phyloP scores from a whole-genome alignment of 2,113 vertebrate genomes.

The Hipposideros armiger region DNA sequence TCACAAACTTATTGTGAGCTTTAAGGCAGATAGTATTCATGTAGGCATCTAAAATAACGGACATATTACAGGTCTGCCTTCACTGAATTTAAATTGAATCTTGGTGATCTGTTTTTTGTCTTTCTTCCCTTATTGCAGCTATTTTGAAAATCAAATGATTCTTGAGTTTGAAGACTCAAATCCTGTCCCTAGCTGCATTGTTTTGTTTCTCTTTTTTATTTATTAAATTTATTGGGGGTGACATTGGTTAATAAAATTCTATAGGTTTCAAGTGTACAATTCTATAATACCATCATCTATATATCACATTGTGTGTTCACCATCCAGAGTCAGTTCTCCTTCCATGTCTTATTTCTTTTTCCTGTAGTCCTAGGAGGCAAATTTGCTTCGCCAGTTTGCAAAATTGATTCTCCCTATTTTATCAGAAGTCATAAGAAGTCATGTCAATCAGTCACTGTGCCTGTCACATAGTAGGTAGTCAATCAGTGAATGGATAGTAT shows the following conservation, averaged over 20 bases:
- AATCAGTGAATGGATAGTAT: neutral
- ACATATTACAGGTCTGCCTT: neutral
- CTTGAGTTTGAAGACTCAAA: neutral
- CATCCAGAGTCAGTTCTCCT: too few relatives aligned
- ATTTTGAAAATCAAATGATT: neutral
- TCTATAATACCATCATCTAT: too few relatives aligned
- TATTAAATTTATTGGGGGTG: neutral
- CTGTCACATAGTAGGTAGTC: neutral
- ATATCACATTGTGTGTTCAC: too few relatives aligned
- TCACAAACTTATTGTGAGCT: neutral
- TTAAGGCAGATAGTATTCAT: neutral
- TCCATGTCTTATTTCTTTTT: neutral
- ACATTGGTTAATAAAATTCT: too few relatives aligned
- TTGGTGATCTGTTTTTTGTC: neutral
- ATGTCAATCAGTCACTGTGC: neutral
- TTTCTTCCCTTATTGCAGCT: neutral
- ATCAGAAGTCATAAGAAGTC: neutral
- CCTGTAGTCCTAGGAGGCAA: neutral
- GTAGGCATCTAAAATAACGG: neutral
- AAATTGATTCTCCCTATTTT: neutral
- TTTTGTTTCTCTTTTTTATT: neutral
- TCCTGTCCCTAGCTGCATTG: neutral
- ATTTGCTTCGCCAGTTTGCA: neutral
- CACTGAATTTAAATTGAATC: neutral
- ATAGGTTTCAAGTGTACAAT: too few relatives aligned